phyloP scores from a whole-genome alignment of 1,140 invertebrate genomes.

The Lucilia cuprina region DNA sequence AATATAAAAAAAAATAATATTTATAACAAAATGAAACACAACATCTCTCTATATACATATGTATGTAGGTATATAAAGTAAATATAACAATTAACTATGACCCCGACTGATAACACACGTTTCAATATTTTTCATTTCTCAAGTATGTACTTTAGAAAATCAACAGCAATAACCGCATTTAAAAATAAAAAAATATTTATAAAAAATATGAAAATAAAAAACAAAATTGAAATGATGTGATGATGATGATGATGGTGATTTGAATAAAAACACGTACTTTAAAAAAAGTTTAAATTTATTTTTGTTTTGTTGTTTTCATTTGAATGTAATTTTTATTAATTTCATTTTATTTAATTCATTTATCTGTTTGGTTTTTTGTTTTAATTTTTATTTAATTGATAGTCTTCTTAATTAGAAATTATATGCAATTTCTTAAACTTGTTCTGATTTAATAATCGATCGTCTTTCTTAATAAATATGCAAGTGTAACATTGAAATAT shows the following conservation, averaged over 20 bases:
- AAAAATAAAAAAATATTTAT: background rate
- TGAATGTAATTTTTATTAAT: conserved; percentile 7
- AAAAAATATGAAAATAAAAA: background rate
- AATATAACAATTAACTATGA: conserved; percentile 28
- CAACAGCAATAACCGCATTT: background rate
- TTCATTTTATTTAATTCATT: background rate
- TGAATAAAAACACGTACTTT: background rate
- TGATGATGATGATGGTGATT: background rate
- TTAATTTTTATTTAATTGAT: background rate
- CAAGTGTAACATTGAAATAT: conserved; percentile 31
- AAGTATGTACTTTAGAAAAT: background rate
- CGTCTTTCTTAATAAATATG: conserved; percentile 24
- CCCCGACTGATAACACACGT: conserved; percentile 23
- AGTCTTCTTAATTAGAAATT: conserved; percentile 12
- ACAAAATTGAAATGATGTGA: background rate
- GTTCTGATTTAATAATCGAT: background rate
- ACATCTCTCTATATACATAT: background rate
- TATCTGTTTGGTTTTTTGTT: background rate
- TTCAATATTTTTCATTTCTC: background rate
- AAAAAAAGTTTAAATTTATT: background rate
- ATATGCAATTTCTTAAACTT: background rate
- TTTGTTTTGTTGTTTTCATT: background rate
- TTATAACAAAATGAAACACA: conserved; percentile 10
- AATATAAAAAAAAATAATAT: background rate
- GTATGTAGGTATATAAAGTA: background rate